Conservation (phyloP, 2,113 vertebrate species). For the Gobius niger region DNA sequence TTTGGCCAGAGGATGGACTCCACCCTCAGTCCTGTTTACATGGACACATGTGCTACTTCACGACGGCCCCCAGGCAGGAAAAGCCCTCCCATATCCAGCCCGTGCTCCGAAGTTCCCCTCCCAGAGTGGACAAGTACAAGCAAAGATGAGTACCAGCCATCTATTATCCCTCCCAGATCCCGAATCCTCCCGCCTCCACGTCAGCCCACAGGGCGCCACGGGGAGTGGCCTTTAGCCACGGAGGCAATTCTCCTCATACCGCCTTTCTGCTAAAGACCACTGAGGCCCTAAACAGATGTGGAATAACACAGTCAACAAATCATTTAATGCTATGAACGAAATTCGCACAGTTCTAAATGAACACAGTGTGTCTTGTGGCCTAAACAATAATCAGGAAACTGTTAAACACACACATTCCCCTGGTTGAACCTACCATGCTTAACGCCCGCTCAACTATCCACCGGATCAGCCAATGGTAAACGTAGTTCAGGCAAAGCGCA, state of each 20-base stretch:
- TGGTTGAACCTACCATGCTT: conserved; percentile 53
- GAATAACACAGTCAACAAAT: neutral
- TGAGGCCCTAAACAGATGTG: neutral
- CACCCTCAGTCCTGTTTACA: conserved; percentile 70
- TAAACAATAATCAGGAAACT: conserved; percentile 64
- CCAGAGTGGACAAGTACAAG: conserved; percentile 35
- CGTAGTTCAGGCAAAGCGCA: conserved; percentile 9
- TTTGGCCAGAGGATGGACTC: conserved; percentile 48
- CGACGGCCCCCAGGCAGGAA: conserved; percentile 58
- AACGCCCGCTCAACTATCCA: conserved; percentile 43
- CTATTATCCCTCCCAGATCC: conserved; percentile 34
- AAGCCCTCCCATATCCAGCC: conserved; percentile 58
- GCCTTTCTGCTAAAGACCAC: conserved; percentile 22
- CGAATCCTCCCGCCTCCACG: conserved; percentile 57
- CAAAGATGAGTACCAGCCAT: neutral
- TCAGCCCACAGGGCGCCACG: conserved; percentile 54
- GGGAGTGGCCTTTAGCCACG: conserved; percentile 73
- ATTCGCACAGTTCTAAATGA: neutral
- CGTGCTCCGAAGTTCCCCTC: conserved; percentile 48
- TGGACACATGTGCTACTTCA: conserved; percentile 63
- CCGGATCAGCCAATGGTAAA: conserved; percentile 37
- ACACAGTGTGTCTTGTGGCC: conserved; percentile 26
- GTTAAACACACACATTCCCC: conserved; percentile 59
- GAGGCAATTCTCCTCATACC: conserved; percentile 63
- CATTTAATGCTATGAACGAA: neutral